A percentile compares a stretch with the other conserved stretches of the same genome.
These are phyloP conservation scores for Linnaemya vulpina DNA, from an alignment of 2,888 invertebrate genomes.

Conservation along the genomic window DNA sequence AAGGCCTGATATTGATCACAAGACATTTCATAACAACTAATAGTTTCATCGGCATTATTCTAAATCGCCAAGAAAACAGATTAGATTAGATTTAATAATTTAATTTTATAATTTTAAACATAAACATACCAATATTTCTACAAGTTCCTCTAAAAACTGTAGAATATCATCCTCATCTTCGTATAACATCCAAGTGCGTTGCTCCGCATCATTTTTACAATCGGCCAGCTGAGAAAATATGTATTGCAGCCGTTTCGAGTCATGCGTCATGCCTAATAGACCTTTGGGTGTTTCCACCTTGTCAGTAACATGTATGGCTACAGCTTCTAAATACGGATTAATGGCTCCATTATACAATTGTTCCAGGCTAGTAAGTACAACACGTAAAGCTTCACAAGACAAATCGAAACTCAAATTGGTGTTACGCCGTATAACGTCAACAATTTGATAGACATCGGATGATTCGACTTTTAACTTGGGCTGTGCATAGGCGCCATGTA, in stretches of 20 bases:
- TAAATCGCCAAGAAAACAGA: constrained; percentile 82
- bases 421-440: constrained; percentile 91
- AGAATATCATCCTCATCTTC: constrained; percentile 96
- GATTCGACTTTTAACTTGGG: constrained; percentile 80
- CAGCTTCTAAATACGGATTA: constrained; percentile 86
- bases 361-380: constrained; percentile 86
- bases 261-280: constrained; percentile 90
- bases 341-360: constrained; percentile 85
- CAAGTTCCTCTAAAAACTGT: constrained; percentile 91
- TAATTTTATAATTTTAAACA: background rate
- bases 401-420: constrained; percentile 94
- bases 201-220: constrained; percentile 97
- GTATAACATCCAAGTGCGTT: constrained; percentile 96
- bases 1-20: constrained; percentile 93
- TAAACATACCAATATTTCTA: constrained; percentile 89
- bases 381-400: constrained; percentile 92
- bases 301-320: constrained; percentile 85
- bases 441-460: constrained; percentile 88
- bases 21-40: constrained; percentile 92
- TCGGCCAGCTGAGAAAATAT: constrained; percentile 93
- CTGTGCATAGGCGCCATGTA: constrained; percentile 71
- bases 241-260: constrained; percentile 91
- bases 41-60: constrained; percentile 96
- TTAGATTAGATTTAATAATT: constrained; percentile 8
- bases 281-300: constrained; percentile 85